Evolutionary conservation across 2,797 vertebrate species (phyloP).

Genomic region (Triplophysa bombifrons): DNA sequence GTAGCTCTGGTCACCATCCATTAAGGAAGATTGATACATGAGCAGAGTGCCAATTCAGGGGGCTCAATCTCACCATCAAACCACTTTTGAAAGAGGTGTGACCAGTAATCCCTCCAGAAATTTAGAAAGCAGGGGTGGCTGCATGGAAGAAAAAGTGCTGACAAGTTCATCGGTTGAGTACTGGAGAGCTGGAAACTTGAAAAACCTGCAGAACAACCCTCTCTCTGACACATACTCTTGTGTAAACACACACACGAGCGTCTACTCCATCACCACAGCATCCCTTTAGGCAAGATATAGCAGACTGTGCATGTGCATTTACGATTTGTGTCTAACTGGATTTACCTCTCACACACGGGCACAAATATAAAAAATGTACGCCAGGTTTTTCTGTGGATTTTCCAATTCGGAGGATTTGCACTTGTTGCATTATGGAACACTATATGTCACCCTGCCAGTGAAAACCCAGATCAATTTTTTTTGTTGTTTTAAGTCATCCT

Average conservation of each 20-base stretch:
- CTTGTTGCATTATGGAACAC: not conserved
- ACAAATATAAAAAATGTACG: slow-evolving; percentile 1
- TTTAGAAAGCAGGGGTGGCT: slow-evolving; percentile 55
- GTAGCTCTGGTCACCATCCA: slow-evolving; percentile 25
- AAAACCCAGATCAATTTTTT: too few species aligned
- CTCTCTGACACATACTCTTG: not conserved
- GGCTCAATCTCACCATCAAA: slow-evolving; percentile 46
- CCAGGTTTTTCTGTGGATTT: not conserved
- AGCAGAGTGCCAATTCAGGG: slow-evolving; percentile 30
- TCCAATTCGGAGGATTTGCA: not conserved
- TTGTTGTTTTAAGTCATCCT: too few species aligned
- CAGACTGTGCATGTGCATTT: not conserved
- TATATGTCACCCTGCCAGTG: not conserved
- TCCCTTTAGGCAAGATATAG: slow-evolving; percentile 7
- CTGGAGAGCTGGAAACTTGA: slow-evolving; percentile 54
- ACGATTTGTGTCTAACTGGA: not conserved
- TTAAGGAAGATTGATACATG: slow-evolving; percentile 23
- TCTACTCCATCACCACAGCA: not conserved
- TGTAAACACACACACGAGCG: not conserved
- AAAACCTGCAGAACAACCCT: slow-evolving; percentile 52
- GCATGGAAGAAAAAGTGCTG: slow-evolving; percentile 54
- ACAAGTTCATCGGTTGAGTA: slow-evolving; percentile 59
- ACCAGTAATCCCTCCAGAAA: slow-evolving; percentile 67
- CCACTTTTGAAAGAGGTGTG: slow-evolving; percentile 66
- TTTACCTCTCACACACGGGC: not conserved